These are phyloP conservation scores for Perca flavescens DNA, from an alignment of 2,113 vertebrate genomes.

Conservation along the genomic window DNA sequence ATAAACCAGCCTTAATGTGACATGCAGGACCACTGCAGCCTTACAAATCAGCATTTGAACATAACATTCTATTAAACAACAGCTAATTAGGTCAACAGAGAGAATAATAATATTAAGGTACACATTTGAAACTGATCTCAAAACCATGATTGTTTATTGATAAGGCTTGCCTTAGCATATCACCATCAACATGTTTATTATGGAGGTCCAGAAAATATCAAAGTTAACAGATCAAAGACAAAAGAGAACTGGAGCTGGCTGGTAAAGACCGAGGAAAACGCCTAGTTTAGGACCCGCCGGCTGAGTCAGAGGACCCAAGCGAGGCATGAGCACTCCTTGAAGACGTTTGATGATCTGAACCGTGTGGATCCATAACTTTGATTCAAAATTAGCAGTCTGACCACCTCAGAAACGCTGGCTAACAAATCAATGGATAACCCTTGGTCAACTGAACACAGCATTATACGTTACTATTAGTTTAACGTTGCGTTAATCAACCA, in stretches of 20 bases:
- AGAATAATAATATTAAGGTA: not conserved
- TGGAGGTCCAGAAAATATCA: not conserved
- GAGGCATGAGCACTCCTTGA: slow-evolving; percentile 20
- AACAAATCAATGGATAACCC: not conserved
- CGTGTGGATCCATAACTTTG: not conserved
- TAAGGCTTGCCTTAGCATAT: not conserved
- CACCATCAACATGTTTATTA: not conserved
- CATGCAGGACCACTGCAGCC: slow-evolving; percentile 17
- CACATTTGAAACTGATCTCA: not conserved
- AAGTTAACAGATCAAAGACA: slow-evolving; percentile 34
- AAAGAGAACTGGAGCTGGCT: slow-evolving; percentile 12
- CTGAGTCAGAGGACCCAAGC: slow-evolving; percentile 50
- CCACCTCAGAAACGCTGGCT: not conserved
- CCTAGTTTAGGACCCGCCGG: slow-evolving; percentile 45
- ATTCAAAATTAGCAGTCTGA: not conserved
- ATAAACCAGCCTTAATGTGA: slow-evolving; percentile 51
- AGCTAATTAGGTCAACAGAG: not conserved
- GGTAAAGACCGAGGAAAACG: slow-evolving; percentile 43
- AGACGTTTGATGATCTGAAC: slow-evolving; percentile 12
- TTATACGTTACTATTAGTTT: not conserved
- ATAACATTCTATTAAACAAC: not conserved
- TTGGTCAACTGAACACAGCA: not conserved
- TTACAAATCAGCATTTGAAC: slow-evolving; percentile 2
- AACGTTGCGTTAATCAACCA: not conserved
- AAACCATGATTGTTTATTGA: not conserved